Conservation (phyloP, 2,113 vertebrate genomes). For the Otocyon megalotis region DNA sequence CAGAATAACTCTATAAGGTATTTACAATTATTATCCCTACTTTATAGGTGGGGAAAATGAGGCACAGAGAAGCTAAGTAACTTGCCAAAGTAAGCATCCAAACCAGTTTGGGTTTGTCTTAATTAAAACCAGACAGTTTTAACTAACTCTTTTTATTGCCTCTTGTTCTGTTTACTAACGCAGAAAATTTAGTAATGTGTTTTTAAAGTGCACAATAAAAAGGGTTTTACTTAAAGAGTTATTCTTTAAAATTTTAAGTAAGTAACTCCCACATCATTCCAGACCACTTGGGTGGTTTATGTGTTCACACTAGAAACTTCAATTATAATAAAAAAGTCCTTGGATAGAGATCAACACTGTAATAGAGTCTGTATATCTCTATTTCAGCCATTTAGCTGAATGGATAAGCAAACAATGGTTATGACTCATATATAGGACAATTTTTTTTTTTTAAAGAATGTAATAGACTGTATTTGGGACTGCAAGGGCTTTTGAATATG, state of each 20-base stretch:
- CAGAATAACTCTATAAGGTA: background rate
- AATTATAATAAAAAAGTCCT: background rate
- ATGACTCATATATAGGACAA: background rate
- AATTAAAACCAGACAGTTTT: background rate
- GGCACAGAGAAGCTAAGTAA: background rate
- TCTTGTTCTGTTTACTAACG: background rate
- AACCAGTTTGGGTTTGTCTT: background rate
- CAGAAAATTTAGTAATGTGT: background rate
- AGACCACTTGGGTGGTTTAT: background rate
- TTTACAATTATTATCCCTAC: background rate
- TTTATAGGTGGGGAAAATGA: background rate
- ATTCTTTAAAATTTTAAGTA: background rate
- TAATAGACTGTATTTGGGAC: background rate
- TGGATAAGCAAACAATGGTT: background rate
- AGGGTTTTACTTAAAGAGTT: background rate
- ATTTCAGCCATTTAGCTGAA: background rate
- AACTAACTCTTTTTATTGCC: background rate
- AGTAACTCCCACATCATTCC: background rate
- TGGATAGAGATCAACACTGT: background rate
- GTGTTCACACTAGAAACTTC: background rate
- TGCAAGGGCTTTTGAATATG: background rate
- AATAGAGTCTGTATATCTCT: background rate
- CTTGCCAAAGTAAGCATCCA: background rate
- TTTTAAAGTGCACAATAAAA: background rate
- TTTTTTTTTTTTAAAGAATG: background rate